Evolutionary conservation across 2,113 vertebrate species (phyloP), one percentile per base, ranked within the genome.

Genomic region (Stercorarius parasiticus): DNA sequence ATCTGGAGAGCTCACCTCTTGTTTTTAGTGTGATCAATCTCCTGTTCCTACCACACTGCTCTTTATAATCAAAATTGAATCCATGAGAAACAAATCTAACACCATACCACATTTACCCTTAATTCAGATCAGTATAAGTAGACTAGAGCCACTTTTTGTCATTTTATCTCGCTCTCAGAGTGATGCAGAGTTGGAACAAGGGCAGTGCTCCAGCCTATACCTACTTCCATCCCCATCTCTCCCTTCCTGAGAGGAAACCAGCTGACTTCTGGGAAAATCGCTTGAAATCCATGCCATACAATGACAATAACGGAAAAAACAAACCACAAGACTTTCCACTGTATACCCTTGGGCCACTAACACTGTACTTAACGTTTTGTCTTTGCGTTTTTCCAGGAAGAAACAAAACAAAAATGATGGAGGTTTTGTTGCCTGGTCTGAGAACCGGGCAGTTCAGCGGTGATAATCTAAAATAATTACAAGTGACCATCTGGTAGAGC

Each of bases 311-410:
- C 18, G 2, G 13, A 36, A 4, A 32, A 78, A 70, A 3, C 4
- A 80, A 23, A 12, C 10, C 55, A 38, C 25, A 52, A 43, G 16
- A 34, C 4, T 58, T 91, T 62, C 11, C 19, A 50, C 11, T 55
- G 6, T 7, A 38, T 42, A 76, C 6, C 4, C 5, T 17, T 16
- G 30, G 73, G 15, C 20, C 32, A 73, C 55, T 42, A 74, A 5
- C 13, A 17, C 0, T 0, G 17, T 15, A 65, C 4, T 56, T 12
- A 23, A 38, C 5, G 18, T 62, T 84, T 52, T 71, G 65, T 45
- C 30, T 49, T n/a, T 42, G 13, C 8, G 50, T 25, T 20, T 19
- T 66, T 52, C 12, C 52, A 92, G 62, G 70, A 93, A 59, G 29
- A 62, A 93, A 43, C 2, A 59, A 86, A 93, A n/a, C 2, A 71